A percentile compares a stretch with the other conserved stretches of the same genome.
Conservation (phyloP, 2,113 vertebrate genomes). For the Calyptomena viridis region DNA sequence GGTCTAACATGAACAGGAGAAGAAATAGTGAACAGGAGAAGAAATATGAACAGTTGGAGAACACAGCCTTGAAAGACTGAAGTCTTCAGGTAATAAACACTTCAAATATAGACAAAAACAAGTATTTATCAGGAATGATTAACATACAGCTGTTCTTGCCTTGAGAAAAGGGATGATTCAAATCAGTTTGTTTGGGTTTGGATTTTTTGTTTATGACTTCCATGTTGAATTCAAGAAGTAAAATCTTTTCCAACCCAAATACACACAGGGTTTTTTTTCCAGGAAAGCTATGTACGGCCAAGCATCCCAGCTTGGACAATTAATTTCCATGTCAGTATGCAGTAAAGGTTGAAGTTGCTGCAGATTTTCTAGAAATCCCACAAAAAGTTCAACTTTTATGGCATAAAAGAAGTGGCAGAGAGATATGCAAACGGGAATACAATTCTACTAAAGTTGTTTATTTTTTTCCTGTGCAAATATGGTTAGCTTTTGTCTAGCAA, state of each 20-base stretch:
- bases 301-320: background rate
- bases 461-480: background rate
- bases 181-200: fast-evolving
- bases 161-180: background rate
- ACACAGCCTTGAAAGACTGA: background rate
- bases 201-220: background rate
- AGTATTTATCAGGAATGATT: background rate
- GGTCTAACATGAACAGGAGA: background rate
- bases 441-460: background rate
- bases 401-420: background rate
- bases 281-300: background rate
- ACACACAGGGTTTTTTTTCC: background rate
- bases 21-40: background rate
- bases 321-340: background rate
- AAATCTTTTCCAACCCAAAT: background rate
- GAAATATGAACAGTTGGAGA: background rate
- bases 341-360: background rate
- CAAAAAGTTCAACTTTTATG: background rate
- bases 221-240: background rate
- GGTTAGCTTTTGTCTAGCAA: background rate
- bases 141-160: background rate
- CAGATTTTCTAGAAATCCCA: background rate
- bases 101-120: background rate
- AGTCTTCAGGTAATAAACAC: background rate
- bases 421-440: background rate